Evolutionary conservation across 2,113 vertebrate species (phyloP).

Genomic region (Melanerpes formicivorus): DNA sequence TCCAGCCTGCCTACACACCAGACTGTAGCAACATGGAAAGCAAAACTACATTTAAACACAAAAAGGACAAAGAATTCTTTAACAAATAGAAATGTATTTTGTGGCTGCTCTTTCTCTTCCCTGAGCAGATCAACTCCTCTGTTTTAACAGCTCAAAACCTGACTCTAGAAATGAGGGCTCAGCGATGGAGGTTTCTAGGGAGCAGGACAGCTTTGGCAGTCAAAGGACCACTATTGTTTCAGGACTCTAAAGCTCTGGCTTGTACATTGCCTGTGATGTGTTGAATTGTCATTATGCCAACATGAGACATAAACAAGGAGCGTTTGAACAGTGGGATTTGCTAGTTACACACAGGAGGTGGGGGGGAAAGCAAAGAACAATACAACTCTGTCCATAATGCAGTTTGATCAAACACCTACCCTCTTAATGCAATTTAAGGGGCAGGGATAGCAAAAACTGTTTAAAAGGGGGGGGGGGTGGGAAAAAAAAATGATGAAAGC

Average conservation of each 20-base stretch:
- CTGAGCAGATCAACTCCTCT: background rate
- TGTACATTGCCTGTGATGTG: constrained; percentile 7
- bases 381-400: background rate
- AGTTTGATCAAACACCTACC: constrained; percentile 5
- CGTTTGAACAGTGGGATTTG: background rate
- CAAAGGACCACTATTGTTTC: background rate
- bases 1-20: background rate
- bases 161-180: background rate
- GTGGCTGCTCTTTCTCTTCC: background rate
- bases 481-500: background rate
- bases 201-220: constrained; percentile 23
- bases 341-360: background rate
- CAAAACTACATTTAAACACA: background rate
- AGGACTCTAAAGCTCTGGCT: constrained; percentile 13
- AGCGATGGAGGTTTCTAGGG: background rate
- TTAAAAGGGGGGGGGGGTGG: background rate
- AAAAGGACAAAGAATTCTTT: background rate
- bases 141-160: background rate
- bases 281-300: background rate
- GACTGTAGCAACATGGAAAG: background rate
- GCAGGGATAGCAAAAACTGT: background rate
- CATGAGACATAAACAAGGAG: constrained; percentile 40
- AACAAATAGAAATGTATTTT: fast-evolving
- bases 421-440: background rate
- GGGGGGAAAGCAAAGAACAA: background rate